These are phyloP conservation scores for Centroberyx gerrardi DNA, from an alignment of 2,797 vertebrate species.

Conservation along the genomic window DNA sequence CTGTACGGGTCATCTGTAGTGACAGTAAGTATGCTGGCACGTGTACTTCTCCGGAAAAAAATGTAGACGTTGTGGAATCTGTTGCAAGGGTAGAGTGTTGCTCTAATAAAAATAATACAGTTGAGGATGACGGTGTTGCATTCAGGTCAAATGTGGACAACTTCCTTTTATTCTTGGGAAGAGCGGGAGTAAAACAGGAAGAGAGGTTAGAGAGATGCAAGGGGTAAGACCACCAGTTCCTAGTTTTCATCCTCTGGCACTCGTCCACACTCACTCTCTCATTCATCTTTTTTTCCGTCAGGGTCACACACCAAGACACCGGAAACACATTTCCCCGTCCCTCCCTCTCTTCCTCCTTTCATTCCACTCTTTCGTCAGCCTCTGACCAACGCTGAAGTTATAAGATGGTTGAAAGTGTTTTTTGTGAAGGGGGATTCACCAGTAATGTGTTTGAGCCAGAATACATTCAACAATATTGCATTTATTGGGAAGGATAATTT, in stretches of 20 bases:
- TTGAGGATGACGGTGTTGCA: neutral
- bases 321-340: conserved; percentile 63
- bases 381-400: conserved; percentile 11
- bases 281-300: conserved; percentile 85
- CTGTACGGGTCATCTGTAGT: neutral
- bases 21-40: neutral
- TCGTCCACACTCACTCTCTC: conserved; percentile 69
- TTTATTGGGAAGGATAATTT: conserved; percentile 45
- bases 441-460: conserved; percentile 2
- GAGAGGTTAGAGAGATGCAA: conserved; percentile 69
- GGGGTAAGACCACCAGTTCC: conserved; percentile 87
- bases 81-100: neutral
- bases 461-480: conserved; percentile 36
- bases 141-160: neutral
- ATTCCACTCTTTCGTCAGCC: conserved; percentile 66
- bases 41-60: neutral
- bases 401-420: conserved; percentile 11
- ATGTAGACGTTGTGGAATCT: neutral
- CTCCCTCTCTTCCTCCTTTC: conserved; percentile 57
- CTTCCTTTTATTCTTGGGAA: conserved; percentile 25
- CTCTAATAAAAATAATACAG: neutral
- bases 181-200: conserved; percentile 79
- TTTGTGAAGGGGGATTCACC: neutral
- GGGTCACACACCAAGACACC: conserved; percentile 27
- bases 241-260: conserved; percentile 86